Evolutionary conservation across 1,140 invertebrate species (phyloP), one percentile per base, ranked within the genome.

Genomic region (Wasmannia auropunctata): DNA sequence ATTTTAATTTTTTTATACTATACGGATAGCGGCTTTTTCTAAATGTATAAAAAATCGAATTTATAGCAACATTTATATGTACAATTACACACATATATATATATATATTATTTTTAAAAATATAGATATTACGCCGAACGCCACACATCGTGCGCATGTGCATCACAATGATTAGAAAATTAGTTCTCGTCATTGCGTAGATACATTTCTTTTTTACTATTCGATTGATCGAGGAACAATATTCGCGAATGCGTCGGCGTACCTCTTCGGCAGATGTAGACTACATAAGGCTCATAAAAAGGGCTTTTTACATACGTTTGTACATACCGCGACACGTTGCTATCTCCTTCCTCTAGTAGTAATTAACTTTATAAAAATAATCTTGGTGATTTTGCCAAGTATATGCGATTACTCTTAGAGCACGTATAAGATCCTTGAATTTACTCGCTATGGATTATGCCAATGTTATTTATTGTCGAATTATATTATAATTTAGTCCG

Each of bases 381-480:
- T 63, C 22, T 51, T 25, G 60, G 60, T 34, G 7, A 72, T 58
- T 60, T 72, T 58, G 51, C 51, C 43, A 54, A 40, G 56, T 63
- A 34, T 62, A 77, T 40, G 37, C 60, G 28, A 43, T 67, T 85
- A 56, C 19, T 79, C 14, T 54, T 79, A 54, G 6, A 77, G 25
- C 19, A 65, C 16, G 28, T 65, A 51, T 56, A 65, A 37, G 34
- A 56, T 56, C 62, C 37, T 80, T 67, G 43, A 85, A 49, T 54
- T 80, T 85, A 85, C 83, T 85, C 74, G 60, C 34, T 67, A 56
- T 1, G 43, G 8, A 54, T 75, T 84, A 83, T 60, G 46, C 37
- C n/a, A 74, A 69, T 46, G 74, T 83, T 89, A 89, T 89, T 89
- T 89, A 89, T 89, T 89, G 37, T 86, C 54, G 43, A 88, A 88